phyloP scores from a whole-genome alignment of 2,113 vertebrate species.

The Vidua macroura region DNA sequence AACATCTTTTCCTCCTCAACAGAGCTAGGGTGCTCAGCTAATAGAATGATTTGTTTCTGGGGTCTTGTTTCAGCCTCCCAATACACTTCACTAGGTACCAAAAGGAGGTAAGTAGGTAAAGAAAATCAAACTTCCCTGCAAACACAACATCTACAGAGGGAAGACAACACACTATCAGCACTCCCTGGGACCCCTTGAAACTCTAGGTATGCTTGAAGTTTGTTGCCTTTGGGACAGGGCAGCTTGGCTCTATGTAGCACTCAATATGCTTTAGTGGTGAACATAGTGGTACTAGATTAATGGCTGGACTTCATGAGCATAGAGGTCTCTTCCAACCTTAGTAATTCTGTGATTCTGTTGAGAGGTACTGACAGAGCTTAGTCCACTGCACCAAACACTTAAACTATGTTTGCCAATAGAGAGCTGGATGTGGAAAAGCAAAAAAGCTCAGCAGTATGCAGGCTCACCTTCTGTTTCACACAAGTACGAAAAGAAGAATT shows the following conservation, averaged over 20 bases:
- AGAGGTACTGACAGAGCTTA: not conserved
- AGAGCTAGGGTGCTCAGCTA: not conserved
- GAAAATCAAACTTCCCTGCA: not conserved
- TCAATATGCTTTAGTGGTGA: not conserved
- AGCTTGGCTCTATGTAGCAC: not conserved
- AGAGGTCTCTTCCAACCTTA: not conserved
- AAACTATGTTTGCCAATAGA: not conserved
- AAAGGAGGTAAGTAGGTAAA: not conserved
- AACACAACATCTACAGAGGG: not conserved
- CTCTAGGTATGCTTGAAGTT: not conserved
- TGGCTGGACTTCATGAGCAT: not conserved
- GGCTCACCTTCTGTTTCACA: not conserved
- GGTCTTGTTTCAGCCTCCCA: not conserved
- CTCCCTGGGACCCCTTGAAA: not conserved
- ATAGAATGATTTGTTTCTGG: not conserved
- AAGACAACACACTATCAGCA: not conserved
- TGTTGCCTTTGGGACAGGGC: not conserved
- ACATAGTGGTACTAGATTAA: not conserved
- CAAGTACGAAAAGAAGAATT: not conserved
- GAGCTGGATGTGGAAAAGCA: not conserved
- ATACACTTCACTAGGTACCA: not conserved
- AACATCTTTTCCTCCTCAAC: not conserved
- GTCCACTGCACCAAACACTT: not conserved
- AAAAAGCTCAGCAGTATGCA: not conserved
- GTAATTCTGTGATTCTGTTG: not conserved